Percentiles rank a stretch among this genome's conserved stretches.
phyloP scores from a whole-genome alignment of 2,888 invertebrate species.

The Xylocampa areola region DNA sequence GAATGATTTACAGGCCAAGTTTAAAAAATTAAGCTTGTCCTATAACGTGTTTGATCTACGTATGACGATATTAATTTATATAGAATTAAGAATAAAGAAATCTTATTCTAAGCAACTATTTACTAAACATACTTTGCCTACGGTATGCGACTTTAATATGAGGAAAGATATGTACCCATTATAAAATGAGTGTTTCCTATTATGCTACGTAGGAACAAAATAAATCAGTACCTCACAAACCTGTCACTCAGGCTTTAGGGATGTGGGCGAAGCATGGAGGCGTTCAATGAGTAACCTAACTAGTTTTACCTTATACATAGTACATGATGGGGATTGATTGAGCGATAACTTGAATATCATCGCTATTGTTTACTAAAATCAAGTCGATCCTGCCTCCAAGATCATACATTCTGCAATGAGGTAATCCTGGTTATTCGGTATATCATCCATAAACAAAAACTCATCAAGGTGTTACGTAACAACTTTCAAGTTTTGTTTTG shows the following conservation, averaged over 20 bases:
- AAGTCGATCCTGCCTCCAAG: constrained; percentile 8
- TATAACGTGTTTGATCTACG: too few relatives aligned
- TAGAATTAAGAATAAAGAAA: too few relatives aligned
- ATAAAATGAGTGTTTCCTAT: constrained; percentile 12
- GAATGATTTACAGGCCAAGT: too few relatives aligned
- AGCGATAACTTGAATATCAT: constrained; percentile 59
- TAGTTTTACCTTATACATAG: constrained; percentile 64
- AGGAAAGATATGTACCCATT: too few relatives aligned
- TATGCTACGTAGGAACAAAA: constrained; percentile 44
- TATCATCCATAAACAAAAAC: constrained; percentile 12
- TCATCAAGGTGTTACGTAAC: constrained; percentile 2
- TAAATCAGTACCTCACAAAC: constrained; percentile 68
- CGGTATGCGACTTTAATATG: too few relatives aligned
- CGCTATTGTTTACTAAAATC: constrained; percentile 46
- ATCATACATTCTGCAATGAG: constrained; percentile 17
- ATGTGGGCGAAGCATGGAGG: constrained; percentile 76
- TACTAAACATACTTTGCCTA: too few relatives aligned
- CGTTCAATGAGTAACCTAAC: constrained; percentile 73
- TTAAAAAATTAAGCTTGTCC: too few relatives aligned
- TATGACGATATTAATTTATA: too few relatives aligned
- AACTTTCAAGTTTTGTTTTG: constrained; percentile 14
- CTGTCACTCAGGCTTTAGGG: constrained; percentile 59
- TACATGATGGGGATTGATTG: constrained; percentile 61
- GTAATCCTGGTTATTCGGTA: constrained; percentile 14
- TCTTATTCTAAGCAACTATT: too few relatives aligned